Conservation (phyloP, 2,797 vertebrate genomes). For the Acanthis flammea region DNA sequence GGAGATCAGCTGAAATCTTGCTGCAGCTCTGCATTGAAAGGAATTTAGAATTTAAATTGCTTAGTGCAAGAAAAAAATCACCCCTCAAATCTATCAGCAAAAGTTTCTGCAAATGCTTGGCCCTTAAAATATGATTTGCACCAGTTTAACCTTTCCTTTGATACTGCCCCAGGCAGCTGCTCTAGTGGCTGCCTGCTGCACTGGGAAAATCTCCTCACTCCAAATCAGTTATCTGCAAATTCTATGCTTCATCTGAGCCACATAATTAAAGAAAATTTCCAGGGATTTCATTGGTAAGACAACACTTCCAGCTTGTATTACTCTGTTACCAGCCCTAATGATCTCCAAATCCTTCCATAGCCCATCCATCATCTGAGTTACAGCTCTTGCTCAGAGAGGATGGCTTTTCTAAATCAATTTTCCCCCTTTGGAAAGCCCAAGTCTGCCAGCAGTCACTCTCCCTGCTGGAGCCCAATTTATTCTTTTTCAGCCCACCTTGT, state of each 20-base stretch:
- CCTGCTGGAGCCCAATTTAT: not conserved
- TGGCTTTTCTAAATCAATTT: not conserved
- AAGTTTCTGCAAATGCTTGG: not conserved
- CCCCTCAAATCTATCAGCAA: not conserved
- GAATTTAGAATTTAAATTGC: not conserved
- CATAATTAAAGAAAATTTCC: not conserved
- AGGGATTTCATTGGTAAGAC: conserved; percentile 21
- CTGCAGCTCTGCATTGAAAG: not conserved
- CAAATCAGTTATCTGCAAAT: not conserved
- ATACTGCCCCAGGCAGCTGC: not conserved
- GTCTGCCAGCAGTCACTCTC: conserved; percentile 32
- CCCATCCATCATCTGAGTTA: not conserved
- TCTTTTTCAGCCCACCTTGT: not conserved
- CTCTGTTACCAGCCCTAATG: not conserved
- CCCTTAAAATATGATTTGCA: not conserved
- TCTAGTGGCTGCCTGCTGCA: not conserved
- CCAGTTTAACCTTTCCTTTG: not conserved
- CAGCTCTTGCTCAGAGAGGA: not conserved
- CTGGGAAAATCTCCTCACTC: not conserved
- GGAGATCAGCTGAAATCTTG: not conserved
- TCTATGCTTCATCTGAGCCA: not conserved
- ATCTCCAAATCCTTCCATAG: conserved; percentile 18
- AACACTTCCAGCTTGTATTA: not conserved
- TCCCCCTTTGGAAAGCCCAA: not conserved
- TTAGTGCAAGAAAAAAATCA: not conserved